Evolutionary conservation across 2,113 vertebrate genomes (phyloP).

Genomic region (Heptranchias perlo): DNA sequence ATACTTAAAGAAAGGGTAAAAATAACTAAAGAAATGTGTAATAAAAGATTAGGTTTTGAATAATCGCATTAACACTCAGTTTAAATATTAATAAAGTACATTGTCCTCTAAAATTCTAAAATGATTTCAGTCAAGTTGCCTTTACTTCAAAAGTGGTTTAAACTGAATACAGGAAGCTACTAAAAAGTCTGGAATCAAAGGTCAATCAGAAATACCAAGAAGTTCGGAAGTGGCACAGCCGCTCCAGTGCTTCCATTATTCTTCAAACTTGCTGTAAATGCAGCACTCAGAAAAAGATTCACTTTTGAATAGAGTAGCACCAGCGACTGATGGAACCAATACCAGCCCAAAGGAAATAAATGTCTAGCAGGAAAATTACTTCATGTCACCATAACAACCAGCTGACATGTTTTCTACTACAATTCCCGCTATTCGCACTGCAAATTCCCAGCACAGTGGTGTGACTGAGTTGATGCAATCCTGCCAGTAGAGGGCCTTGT

Average conservation of each 20-base stretch:
- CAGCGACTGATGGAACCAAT: background rate
- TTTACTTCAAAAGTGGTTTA: background rate
- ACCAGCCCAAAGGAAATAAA: background rate
- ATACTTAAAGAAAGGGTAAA: background rate
- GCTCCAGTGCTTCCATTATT: background rate
- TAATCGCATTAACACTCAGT: background rate
- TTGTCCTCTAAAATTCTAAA: background rate
- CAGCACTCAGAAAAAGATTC: background rate
- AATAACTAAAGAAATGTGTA: background rate
- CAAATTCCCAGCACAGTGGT: background rate
- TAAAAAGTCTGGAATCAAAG: background rate
- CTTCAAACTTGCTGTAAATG: background rate
- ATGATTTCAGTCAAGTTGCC: background rate
- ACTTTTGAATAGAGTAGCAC: background rate
- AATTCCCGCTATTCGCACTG: background rate
- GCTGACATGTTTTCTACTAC: background rate
- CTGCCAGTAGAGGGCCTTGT: conserved; percentile 25
- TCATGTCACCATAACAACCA: conserved; percentile 16
- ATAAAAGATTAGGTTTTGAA: background rate
- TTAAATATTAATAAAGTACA: background rate
- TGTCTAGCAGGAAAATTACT: background rate
- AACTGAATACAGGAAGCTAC: background rate
- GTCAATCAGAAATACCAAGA: background rate
- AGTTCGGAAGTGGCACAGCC: background rate
- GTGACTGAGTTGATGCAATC: background rate